Evolutionary conservation across 2,888 invertebrate genomes (phyloP), one percentile per base, ranked within the genome.

Genomic region (Leptinotarsa rubiginosa): DNA sequence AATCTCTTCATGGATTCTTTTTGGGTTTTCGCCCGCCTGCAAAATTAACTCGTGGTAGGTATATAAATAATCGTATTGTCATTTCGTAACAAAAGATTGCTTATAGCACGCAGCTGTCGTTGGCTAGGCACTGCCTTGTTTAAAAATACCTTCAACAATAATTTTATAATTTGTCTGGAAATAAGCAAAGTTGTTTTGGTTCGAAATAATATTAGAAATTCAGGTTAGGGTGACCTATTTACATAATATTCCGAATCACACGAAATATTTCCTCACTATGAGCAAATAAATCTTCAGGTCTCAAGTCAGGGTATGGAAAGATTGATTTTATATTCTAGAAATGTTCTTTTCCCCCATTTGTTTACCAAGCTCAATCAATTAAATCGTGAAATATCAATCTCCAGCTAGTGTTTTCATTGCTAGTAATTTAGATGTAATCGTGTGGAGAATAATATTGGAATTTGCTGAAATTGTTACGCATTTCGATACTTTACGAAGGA

Each of bases 41-140:
- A n/a, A 15, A 50, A 50, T 50, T 16, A 50, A 50, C 50, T 16
- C 41, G 41, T 41, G 41, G 41, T 41, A 5, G 41, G 4, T 50
- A 50, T 50, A 50, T 50, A n/a, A 62, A 25, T 41, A 25, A 62
- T 62, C 41, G 25, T 31, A 62, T 62, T 31, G 41, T 62, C 31
- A 62, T 62, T 41, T 62, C 62, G n/a, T 31, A 31, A 62, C 62
- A 62, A 62, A 62, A 31, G 20, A 15, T 22, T 62, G 25, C 62
- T 50, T 15, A 56, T 22, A 56, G 13, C 20, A 20, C 20, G 56
- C 56, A 56, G 56, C 56, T 56, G 56, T 56, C 22, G 22, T 56
- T 56, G 56, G 56, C 56, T 56, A 22, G 56, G 56, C 20, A 25
- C 56, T 56, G 56, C 22, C 13, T 56, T 56, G 56, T 56, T 56